Evolutionary conservation across 2,888 invertebrate genomes (phyloP).

Genomic region (Balanococcus diminutus): DNA sequence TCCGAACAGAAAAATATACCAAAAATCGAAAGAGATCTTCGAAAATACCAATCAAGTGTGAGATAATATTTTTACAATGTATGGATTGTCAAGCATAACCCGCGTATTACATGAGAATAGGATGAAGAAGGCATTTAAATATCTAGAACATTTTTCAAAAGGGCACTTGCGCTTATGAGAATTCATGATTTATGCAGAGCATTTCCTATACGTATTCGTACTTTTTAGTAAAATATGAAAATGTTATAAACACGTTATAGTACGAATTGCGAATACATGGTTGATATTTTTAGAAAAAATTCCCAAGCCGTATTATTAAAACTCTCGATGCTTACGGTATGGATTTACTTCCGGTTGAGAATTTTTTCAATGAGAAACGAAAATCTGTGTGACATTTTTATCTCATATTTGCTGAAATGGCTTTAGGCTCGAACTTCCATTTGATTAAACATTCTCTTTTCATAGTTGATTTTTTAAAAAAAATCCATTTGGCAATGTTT

Average conservation of each 20-base stretch:
- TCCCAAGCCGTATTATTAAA: neutral
- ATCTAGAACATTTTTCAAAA: neutral
- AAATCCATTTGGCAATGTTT: slow-evolving; percentile 53
- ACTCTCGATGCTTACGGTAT: neutral
- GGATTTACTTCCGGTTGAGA: neutral
- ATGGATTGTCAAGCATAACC: neutral
- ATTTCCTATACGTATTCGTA: neutral
- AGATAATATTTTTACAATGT: neutral
- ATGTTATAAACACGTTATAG: neutral
- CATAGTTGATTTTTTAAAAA: slow-evolving; percentile 8
- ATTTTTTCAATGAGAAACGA: neutral
- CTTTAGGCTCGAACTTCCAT: slow-evolving; percentile 36
- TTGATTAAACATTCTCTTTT: slow-evolving; percentile 46
- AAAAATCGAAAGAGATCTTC: neutral
- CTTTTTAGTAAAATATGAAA: neutral
- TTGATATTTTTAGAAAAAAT: neutral
- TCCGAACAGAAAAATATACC: neutral
- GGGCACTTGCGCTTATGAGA: neutral
- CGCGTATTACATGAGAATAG: neutral
- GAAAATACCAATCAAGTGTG: neutral
- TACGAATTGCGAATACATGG: neutral
- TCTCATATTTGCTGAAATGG: slow-evolving; percentile 13
- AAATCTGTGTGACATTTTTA: slow-evolving; percentile 32
- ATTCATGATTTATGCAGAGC: neutral
- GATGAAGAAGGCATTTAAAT: neutral